Evolutionary conservation across 2,113 vertebrate genomes (phyloP).

Genomic region (Burhinus oedicnemus): DNA sequence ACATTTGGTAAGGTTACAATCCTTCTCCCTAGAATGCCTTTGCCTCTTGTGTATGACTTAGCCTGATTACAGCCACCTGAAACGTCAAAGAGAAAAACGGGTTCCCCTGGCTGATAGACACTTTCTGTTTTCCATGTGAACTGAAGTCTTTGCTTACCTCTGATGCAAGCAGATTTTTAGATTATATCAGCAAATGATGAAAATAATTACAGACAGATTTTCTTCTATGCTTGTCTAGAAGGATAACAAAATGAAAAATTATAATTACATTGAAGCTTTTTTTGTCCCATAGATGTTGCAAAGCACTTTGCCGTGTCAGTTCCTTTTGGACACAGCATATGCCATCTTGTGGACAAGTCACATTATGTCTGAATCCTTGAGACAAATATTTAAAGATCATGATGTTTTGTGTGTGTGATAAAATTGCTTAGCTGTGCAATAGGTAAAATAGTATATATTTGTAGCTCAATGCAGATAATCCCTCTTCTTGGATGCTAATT

Average conservation of each 20-base stretch:
- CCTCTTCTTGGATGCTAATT: not conserved
- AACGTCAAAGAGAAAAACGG: not conserved
- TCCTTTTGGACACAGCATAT: not conserved
- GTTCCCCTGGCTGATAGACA: not conserved
- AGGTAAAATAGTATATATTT: not conserved
- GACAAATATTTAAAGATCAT: not conserved
- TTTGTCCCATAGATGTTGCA: not conserved
- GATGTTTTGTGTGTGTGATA: not conserved
- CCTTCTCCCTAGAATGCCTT: not conserved
- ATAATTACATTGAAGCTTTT: not conserved
- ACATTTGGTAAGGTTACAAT: accelerated
- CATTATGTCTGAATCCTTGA: not conserved
- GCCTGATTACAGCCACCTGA: not conserved
- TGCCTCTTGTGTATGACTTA: not conserved
- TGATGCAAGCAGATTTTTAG: not conserved
- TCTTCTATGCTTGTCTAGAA: not conserved
- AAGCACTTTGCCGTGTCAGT: not conserved
- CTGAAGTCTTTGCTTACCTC: not conserved
- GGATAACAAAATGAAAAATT: not conserved
- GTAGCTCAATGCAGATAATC: not conserved
- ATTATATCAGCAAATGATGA: not conserved
- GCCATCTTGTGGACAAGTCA: not conserved
- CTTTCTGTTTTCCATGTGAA: not conserved
- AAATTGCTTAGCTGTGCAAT: not conserved
- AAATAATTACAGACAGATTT: not conserved